Percentiles rank a stretch among this genome's conserved stretches.
phyloP scores from a whole-genome alignment of 2,888 invertebrate species.

The Mactromeris polynyma region DNA sequence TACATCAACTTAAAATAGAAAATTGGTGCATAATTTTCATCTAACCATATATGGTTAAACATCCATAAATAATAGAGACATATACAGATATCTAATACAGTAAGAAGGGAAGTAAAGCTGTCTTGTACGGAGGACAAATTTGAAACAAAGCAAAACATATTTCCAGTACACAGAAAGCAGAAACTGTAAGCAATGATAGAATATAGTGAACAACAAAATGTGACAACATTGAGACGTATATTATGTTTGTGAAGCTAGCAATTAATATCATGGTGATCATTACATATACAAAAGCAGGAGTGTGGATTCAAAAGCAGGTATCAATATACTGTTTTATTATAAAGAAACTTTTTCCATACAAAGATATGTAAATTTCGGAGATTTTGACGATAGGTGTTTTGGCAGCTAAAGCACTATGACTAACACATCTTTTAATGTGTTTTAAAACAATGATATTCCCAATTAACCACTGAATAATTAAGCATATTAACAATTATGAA shows the following conservation, averaged over 20 bases:
- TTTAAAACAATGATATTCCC: no score
- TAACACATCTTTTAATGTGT: no score
- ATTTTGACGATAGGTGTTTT: background rate
- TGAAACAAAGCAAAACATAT: background rate
- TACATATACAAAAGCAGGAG: background rate
- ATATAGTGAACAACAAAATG: background rate
- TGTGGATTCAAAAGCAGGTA: constrained; percentile 8
- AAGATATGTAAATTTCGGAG: background rate
- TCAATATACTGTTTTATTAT: background rate
- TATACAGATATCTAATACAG: background rate
- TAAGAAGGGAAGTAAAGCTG: background rate
- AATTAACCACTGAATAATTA: no score
- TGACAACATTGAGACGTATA: background rate
- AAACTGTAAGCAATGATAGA: background rate
- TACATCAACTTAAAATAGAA: background rate
- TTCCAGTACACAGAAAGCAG: background rate
- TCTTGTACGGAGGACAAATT: background rate
- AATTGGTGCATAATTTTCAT: no score
- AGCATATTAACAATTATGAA: no score
- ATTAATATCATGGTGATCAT: background rate
- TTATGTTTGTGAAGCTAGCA: background rate
- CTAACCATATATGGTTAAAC: background rate
- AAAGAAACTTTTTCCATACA: background rate
- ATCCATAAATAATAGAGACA: background rate
- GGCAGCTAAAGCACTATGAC: no score